Percentiles rank a stretch among this genome's conserved stretches.
Conservation (phyloP, 2,113 vertebrate genomes). For the Cyprinodon tularosa region DNA sequence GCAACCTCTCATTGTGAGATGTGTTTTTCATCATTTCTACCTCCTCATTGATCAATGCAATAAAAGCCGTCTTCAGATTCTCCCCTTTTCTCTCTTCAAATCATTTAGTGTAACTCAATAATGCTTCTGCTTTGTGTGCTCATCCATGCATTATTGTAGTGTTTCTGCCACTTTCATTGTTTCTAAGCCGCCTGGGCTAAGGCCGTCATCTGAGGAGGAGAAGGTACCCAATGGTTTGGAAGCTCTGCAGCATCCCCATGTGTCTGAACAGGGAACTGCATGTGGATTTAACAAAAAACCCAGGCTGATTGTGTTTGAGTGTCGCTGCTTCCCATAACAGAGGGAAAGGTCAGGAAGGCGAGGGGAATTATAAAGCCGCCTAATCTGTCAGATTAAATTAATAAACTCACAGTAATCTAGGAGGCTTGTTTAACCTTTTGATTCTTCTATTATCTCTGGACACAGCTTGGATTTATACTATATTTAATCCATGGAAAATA, state of each 20-base stretch:
- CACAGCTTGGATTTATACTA: too few species aligned
- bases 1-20: neutral
- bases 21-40: neutral
- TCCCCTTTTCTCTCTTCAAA: neutral
- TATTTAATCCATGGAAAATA: neutral
- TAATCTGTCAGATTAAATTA: neutral
- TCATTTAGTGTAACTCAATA: slow-evolving; percentile 2
- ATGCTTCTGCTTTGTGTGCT: neutral
- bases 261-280: slow-evolving; percentile 34
- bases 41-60: slow-evolving; percentile 2
- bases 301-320: neutral
- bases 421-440: neutral
- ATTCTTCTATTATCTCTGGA: too few species aligned
- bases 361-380: neutral
- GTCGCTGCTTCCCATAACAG: neutral
- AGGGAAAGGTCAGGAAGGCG: neutral
- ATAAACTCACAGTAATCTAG: neutral
- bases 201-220: neutral
- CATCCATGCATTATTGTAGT: neutral
- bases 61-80: neutral
- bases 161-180: slow-evolving; percentile 4
- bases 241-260: slow-evolving; percentile 55
- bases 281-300: neutral
- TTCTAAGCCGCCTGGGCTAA: neutral
- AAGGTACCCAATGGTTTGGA: slow-evolving; percentile 5